These are phyloP conservation scores for Eilema griseolum DNA, from an alignment of 2,888 invertebrate genomes.

Conservation along the genomic window DNA sequence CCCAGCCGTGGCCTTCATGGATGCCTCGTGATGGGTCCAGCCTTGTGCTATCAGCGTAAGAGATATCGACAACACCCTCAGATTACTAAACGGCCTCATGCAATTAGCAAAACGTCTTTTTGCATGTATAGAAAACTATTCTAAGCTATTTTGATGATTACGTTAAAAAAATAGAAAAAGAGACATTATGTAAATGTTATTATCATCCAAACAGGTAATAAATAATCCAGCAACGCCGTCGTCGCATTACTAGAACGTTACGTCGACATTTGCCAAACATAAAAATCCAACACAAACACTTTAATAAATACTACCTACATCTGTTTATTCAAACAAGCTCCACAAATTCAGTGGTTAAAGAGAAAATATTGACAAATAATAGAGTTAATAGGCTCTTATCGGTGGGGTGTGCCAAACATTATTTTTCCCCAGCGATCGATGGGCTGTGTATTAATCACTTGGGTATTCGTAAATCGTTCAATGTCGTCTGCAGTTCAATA, in stretches of 20 bases:
- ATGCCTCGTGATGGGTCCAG: too few species aligned
- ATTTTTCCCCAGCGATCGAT: conserved; percentile 52
- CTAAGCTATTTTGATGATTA: background rate
- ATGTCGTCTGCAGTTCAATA: conserved; percentile 60
- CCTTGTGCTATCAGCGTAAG: too few species aligned
- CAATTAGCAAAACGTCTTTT: too few species aligned
- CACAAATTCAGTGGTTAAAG: conserved; percentile 29
- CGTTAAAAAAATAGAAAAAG: conserved; percentile 5
- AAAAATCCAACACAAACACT: background rate
- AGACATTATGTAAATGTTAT: conserved; percentile 21
- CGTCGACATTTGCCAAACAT: conserved; percentile 1
- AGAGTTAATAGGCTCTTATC: conserved; percentile 49
- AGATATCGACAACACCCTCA: too few species aligned
- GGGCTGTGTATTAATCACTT: conserved; percentile 60
- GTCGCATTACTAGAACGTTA: conserved; percentile 11
- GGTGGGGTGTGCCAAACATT: conserved; percentile 45
- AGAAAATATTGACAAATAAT: conserved; percentile 48
- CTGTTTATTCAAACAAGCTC: conserved; percentile 37
- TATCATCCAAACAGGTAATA: conserved; percentile 17
- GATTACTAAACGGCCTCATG: too few species aligned
- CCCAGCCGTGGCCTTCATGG: too few species aligned
- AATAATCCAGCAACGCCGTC: conserved; percentile 8
- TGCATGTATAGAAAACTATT: background rate
- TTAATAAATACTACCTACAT: conserved; percentile 7
- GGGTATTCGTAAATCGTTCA: conserved; percentile 64